Percentiles rank a stretch among this genome's conserved stretches.
Conservation (phyloP, 2,888 invertebrate species). For the Adelognathus sp. region DNA sequence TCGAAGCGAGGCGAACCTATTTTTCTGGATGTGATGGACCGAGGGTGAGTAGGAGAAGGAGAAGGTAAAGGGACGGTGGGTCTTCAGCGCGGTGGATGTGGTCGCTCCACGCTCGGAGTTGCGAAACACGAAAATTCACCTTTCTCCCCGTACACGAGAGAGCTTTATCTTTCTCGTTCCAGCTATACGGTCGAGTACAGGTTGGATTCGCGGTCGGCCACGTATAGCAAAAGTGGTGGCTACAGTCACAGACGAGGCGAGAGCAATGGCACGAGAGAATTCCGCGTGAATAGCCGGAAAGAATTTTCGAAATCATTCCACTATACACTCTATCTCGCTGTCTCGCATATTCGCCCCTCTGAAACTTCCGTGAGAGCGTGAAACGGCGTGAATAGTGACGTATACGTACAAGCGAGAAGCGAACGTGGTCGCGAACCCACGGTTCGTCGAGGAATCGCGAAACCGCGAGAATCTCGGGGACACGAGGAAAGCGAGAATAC, state of each 20-base stretch:
- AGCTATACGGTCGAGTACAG: not conserved
- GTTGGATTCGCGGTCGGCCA: not conserved
- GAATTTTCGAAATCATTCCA: constrained; percentile 34
- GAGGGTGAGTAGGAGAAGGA: not conserved
- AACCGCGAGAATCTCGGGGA: constrained; percentile 38
- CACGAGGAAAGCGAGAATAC: constrained; percentile 52
- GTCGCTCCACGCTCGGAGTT: not conserved
- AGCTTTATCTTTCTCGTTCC: not conserved
- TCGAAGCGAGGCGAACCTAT: constrained; percentile 14
- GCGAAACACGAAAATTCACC: constrained; percentile 34
- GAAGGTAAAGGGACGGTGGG: not conserved
- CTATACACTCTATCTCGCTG: too few species aligned
- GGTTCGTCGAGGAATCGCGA: constrained; percentile 26
- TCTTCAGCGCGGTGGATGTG: not conserved
- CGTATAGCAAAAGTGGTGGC: not conserved
- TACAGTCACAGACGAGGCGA: not conserved
- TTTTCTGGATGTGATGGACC: constrained; percentile 12
- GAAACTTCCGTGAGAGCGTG: not conserved
- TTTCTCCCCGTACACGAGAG: not conserved
- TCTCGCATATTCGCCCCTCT: constrained; percentile 1
- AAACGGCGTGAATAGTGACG: not conserved
- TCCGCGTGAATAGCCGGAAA: not conserved
- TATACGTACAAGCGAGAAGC: not conserved
- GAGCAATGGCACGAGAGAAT: not conserved
- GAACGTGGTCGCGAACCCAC: constrained; percentile 12